Conservation (phyloP, 2,797 vertebrate genomes). For the Coranthus polyacanthus region DNA sequence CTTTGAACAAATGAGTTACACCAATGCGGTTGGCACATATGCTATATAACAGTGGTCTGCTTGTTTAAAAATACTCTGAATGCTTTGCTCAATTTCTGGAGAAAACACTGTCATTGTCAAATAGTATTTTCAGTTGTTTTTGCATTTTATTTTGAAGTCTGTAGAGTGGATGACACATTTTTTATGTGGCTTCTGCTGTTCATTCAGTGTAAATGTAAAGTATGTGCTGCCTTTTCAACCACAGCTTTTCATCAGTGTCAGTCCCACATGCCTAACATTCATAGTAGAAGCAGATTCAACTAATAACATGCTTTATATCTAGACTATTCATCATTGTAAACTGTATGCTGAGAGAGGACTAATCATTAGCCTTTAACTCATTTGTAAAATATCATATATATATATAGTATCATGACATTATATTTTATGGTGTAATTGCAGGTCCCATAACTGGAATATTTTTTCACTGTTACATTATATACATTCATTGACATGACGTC, state of each 20-base stretch:
- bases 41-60: slow-evolving; percentile 12
- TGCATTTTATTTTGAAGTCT: slow-evolving; percentile 23
- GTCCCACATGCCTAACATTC: slow-evolving; percentile 16
- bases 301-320: not conserved
- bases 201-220: slow-evolving; percentile 19
- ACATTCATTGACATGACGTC: slow-evolving; percentile 9
- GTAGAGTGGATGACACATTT: slow-evolving; percentile 13
- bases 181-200: slow-evolving; percentile 34
- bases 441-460: slow-evolving; percentile 22
- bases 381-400: slow-evolving; percentile 3
- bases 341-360: not conserved
- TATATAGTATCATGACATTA: not conserved
- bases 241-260: slow-evolving; percentile 22
- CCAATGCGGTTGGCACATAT: not conserved
- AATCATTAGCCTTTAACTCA: not conserved
- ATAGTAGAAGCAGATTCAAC: slow-evolving; percentile 10
- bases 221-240: slow-evolving; percentile 32
- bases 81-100: slow-evolving; percentile 24
- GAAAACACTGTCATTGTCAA: not conserved
- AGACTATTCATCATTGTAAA: slow-evolving; percentile 10
- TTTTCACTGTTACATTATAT: slow-evolving; percentile 64
- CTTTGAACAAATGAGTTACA: slow-evolving; percentile 42
- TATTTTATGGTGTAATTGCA: slow-evolving; percentile 38
- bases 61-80: slow-evolving; percentile 22
- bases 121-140: slow-evolving; percentile 10